Evolutionary conservation across 2,113 vertebrate species (phyloP), one percentile per base, ranked within the genome.

Genomic region (Albula glossodonta): DNA sequence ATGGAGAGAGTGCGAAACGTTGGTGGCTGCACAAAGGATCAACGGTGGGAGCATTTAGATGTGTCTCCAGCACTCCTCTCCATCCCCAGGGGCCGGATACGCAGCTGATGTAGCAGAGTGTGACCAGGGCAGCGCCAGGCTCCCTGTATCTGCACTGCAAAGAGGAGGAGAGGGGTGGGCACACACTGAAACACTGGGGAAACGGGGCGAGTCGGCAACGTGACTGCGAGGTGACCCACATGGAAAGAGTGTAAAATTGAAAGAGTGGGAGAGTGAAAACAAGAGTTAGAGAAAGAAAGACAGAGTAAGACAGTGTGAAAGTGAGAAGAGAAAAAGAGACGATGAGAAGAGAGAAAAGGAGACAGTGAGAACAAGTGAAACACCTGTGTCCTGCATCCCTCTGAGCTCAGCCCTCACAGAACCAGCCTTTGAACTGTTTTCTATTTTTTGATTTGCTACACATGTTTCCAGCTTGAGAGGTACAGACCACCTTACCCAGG

Each of bases 21-120:
- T 57, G 83, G 66, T 56, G 74, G 74, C 77, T 13, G 6, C 78
- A 85, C 84, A 85, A 81, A 85, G 78, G 84, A 41, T 11, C 77
- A 52, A 41, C 77, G 31, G 84, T 74, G 41, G 52, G 77, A 57
- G 77, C 78, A 70, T 85, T 79, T 80, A 60, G 74, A 85, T 85
- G 84, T 50, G 31, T 60, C 41, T 63, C 56, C 84, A 66, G 78
- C 31, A 22, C 49, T 85, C 78, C 15, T 85, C 84, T 51, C 56
- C 41, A 66, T 9, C 78, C 84, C 49, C 25, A 80, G 84, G 52
- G 77, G 52, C 60, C 78, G 50, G 77, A 49, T 51, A 85, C 84
- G 56, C 77, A 19, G 48, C 84, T 85, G 84, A 80, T 53, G 84
- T 78, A 83, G 81, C 31, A 78, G 49, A 60, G 85, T 49, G 80